Base-by-base conservation (phyloP, 1,140 invertebrate species). In the Bombus huntii region DNA sequence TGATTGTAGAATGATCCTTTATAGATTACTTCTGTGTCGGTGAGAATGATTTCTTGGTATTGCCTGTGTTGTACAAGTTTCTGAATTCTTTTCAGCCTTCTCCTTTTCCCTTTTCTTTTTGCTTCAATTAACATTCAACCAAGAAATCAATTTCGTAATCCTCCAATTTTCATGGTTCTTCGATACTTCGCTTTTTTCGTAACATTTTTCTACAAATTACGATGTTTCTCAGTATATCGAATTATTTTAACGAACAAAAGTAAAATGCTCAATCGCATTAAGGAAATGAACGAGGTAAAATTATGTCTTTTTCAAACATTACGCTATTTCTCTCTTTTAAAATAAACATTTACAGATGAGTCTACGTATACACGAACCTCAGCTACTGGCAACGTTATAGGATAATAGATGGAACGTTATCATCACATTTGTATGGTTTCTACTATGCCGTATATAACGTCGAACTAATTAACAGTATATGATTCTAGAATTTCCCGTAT, bases 1-100 rank as follows among this genome's bases (percentile, higher is more conserved):
- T 42, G 59, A 78, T 65, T 4, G 57, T 42, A n/a, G 57, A 42
- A 77, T n/a, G 57, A 37, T 77, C 62, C 75, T 77, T 77, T 62
- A 77, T 62, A 18, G 75, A 77, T 77, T 62, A 77, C 28, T n/a
- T 62, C 25, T 13, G 25, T 37, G 8, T 10, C 37, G 37, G 74
- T 25, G 47, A 25, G 42, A 31, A 53, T 74, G 68, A 70, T 70
- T 39, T 39, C 68, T 70, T 10, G 2, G 34, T 25, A 31, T 70
- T 18, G 9, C 18, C 1, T 31, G 6, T 15, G 31, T 22, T 31
- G n/a, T 31, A 34, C 12, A 12, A 66, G 31, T 44, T 44, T n/a
- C 3, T 47, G 8, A 31, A 73, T 44, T 68, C 28, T 18, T 44
- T 18, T 34, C 65, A 68, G 2, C n/a, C 15, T 68, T 18, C 18